phyloP scores from a whole-genome alignment of 1,140 invertebrate species.

The Lanistes nyassanus region DNA sequence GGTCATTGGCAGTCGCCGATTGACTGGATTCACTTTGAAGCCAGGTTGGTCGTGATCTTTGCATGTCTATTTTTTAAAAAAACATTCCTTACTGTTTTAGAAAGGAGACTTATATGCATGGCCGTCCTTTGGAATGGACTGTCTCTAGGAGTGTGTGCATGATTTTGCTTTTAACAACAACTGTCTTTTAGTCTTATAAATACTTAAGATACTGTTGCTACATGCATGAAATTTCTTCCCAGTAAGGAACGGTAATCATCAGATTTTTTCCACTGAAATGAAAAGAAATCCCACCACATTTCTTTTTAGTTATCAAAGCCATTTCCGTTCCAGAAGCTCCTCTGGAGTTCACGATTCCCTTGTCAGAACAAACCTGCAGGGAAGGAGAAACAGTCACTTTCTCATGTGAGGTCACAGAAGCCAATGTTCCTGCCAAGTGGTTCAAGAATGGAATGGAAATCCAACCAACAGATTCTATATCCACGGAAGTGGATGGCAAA shows the following conservation, averaged over 20 bases:
- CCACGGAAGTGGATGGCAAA: slow-evolving; percentile 51
- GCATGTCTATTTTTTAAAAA: slow-evolving; percentile 8
- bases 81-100: too few species aligned
- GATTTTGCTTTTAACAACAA: too few species aligned
- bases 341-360: slow-evolving; percentile 75
- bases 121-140: too few species aligned
- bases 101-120: too few species aligned
- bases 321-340: slow-evolving; percentile 46
- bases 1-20: slow-evolving; percentile 45
- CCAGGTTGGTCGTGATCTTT: slow-evolving; percentile 45
- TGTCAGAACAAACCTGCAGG: slow-evolving; percentile 89
- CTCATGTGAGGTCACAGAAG: slow-evolving; percentile 94
- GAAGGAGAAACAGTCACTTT: slow-evolving; percentile 95
- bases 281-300: too few species aligned
- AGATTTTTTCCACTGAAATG: too few species aligned
- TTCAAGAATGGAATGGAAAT: slow-evolving; percentile 82
- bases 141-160: too few species aligned
- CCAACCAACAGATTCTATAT: slow-evolving; percentile 44
- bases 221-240: too few species aligned
- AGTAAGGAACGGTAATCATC: too few species aligned
- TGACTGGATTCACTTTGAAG: slow-evolving; percentile 31
- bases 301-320: background rate
- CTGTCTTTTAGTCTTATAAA: too few species aligned
- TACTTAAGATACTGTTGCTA: too few species aligned
- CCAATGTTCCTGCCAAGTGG: slow-evolving; percentile 94